These are phyloP conservation scores for Podiceps cristatus DNA, from an alignment of 2,113 vertebrate species.

Conservation along the genomic window DNA sequence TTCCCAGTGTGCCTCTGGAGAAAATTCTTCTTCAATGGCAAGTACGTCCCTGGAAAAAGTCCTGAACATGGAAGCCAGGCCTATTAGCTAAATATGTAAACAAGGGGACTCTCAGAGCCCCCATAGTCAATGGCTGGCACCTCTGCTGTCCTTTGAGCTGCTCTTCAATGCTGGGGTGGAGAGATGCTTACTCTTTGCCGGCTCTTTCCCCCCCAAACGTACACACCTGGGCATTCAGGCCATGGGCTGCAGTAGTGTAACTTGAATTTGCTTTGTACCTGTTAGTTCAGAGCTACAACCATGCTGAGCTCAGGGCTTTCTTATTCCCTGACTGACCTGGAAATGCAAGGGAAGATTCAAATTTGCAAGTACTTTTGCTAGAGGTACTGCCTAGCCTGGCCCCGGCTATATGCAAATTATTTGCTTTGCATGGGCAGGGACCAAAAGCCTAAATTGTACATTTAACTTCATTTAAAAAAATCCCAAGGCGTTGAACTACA, in stretches of 20 bases:
- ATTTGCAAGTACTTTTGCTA: not conserved
- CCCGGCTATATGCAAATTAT: not conserved
- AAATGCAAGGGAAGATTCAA: not conserved
- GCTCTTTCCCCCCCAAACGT: not conserved
- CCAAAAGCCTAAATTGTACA: not conserved
- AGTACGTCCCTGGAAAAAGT: not conserved
- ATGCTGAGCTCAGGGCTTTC: not conserved
- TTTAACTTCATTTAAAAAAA: not conserved
- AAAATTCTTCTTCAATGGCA: not conserved
- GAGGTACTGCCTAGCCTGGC: not conserved
- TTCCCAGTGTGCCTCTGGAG: not conserved
- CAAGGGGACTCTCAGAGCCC: not conserved
- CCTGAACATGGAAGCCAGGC: not conserved
- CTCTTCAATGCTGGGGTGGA: not conserved
- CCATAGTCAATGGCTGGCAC: not conserved
- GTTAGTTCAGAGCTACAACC: not conserved
- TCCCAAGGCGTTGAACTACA: not conserved
- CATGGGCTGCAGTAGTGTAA: not conserved
- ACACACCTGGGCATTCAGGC: not conserved
- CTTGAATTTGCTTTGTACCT: not conserved
- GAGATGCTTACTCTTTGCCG: not conserved
- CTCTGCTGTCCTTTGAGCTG: not conserved
- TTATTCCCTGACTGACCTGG: not conserved
- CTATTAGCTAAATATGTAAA: not conserved
- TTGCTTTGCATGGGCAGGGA: not conserved